A percentile compares a stretch with the other conserved stretches of the same genome.
These are phyloP conservation scores for Aethina tumida DNA, from an alignment of 1,140 invertebrate species.

Conservation along the genomic window DNA sequence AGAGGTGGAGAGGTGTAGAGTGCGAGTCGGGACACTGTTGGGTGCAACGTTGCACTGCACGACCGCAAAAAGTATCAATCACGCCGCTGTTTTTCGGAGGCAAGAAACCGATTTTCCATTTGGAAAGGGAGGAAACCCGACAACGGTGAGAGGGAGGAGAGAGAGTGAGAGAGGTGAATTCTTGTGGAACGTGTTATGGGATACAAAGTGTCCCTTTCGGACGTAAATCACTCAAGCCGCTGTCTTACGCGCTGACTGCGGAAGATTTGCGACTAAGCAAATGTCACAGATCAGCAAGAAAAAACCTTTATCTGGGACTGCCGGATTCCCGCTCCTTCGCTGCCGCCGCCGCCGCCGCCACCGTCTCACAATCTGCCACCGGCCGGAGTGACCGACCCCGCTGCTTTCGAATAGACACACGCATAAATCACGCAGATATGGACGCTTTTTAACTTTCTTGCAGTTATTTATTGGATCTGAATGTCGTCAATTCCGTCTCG, in stretches of 20 bases:
- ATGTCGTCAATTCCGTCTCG: too few relatives aligned
- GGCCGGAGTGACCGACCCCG: conserved; percentile 3
- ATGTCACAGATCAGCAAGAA: conserved; percentile 32
- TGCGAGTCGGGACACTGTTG: conserved; percentile 1
- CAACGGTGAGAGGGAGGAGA: too few relatives aligned
- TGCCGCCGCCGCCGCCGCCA: conserved; percentile 5
- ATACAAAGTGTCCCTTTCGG: conserved; percentile 5
- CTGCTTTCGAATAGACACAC: neutral
- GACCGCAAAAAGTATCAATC: too few relatives aligned
- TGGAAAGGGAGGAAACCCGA: too few relatives aligned
- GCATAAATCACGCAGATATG: neutral
- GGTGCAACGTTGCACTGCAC: too few relatives aligned
- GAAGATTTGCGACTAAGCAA: conserved; percentile 36
- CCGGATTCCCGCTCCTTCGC: conserved; percentile 5
- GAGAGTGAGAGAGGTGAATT: too few relatives aligned
- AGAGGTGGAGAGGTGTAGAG: neutral
- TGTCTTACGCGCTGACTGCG: conserved; percentile 32
- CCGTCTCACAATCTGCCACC: conserved; percentile 11
- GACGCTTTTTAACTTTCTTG: too few relatives aligned
- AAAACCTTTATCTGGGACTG: conserved; percentile 18
- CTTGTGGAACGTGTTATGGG: conserved; percentile 8
- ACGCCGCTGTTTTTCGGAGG: too few relatives aligned
- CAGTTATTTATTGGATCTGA: too few relatives aligned
- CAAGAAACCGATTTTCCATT: too few relatives aligned
- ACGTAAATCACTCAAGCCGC: conserved; percentile 33